Evolutionary conservation across 1,140 invertebrate genomes (phyloP), one percentile per base, ranked within the genome.

Genomic region (Copidosoma floridanum): DNA sequence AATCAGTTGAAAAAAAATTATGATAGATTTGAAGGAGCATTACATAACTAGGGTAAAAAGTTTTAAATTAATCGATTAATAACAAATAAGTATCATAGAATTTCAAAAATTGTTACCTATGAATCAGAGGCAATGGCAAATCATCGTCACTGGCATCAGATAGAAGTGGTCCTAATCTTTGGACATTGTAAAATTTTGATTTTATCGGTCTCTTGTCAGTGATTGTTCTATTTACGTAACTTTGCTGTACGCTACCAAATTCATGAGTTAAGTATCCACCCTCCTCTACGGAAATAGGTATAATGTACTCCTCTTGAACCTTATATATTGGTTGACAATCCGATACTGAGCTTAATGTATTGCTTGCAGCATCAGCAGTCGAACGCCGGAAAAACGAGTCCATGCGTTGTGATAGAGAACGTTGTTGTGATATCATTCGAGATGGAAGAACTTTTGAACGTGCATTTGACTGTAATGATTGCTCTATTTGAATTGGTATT

Each of bases 231-330:
- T 76, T 82, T 38, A 85, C 83, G 58, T 87, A 86, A 18, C 84
- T 85, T 1, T 88, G 88, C 71, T 91, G 89, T 21, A 89, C 80
- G 68, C 88, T 90, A 57, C 87, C 85, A 46, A 88, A 87, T 21
- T 88, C 81, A 14, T 90, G 91, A 18, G 90, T 93, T 21, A 92
- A 87, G 71, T 89, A 92, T 50, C 91, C 91, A 59, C 91, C 91
- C 59, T 91, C 91, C 80, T 94, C 93, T 40, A 94, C 86, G 14
- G 91, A 89, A 68, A 95, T 94, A 1, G 93, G 93, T 78, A 95
- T 94, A 69, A 95, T 93, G 67, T 92, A 93, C 78, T 95, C 93
- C 16, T 92, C 81, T 10, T 91, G 90, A 53, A 89, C 92, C 78
- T 94, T 94, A 68, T 89, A 87, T 65, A 93, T 93, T 1, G 90